A percentile compares a stretch with the other conserved stretches of the same genome.
phyloP scores from a whole-genome alignment of 2,888 invertebrate species.

The Acrobasis repandana region DNA sequence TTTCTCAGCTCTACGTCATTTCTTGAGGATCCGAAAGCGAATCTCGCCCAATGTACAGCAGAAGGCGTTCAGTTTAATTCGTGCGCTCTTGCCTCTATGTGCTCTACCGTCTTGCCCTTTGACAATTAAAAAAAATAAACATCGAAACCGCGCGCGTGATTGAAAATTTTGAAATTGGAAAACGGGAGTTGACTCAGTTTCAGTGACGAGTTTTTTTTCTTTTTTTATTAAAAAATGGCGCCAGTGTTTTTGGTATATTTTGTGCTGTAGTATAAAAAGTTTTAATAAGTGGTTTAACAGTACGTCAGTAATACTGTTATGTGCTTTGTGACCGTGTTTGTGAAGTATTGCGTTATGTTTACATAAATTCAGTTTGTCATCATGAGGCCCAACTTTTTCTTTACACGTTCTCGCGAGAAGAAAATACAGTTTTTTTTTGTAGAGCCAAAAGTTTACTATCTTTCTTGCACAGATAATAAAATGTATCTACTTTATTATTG shows the following conservation, averaged over 20 bases:
- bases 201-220: background rate
- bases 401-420: background rate
- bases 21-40: conserved; percentile 70
- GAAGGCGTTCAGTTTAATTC: conserved; percentile 65
- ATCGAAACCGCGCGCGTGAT: background rate
- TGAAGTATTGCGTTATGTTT: background rate
- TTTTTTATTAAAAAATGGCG: background rate
- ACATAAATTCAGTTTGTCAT: conserved; percentile 5
- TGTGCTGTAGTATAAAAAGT: background rate
- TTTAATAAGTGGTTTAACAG: background rate
- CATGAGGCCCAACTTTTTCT: background rate
- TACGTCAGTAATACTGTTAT: conserved; percentile 1
- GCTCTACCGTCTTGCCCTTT: conserved; percentile 54
- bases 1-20: conserved; percentile 61
- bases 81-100: conserved; percentile 70
- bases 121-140: conserved; percentile 7
- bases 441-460: too few species aligned
- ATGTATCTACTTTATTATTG: too few species aligned
- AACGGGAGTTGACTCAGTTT: background rate
- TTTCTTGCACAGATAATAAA: too few species aligned
- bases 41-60: conserved; percentile 70
- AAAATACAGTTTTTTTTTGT: background rate
- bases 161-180: background rate
- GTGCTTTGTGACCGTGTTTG: conserved; percentile 13
- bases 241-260: background rate